Conservation (phyloP, 2,888 invertebrate genomes). For the Meganola albula region DNA sequence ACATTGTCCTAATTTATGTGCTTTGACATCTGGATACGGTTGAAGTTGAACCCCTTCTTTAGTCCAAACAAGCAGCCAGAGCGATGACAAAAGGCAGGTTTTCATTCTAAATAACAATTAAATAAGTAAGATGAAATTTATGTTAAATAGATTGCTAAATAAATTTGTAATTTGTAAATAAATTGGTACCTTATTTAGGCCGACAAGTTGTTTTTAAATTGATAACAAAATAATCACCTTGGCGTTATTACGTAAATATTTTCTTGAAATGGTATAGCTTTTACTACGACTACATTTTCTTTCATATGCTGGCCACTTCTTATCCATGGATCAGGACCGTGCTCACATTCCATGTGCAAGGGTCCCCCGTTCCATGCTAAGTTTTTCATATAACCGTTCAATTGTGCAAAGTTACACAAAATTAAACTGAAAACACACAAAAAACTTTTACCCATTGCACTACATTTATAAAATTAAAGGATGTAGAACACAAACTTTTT, state of each 20-base stretch:
- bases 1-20: constrained; percentile 81
- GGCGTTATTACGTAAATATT: constrained; percentile 78
- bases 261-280: constrained; percentile 75
- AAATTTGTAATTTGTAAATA: too few relatives aligned
- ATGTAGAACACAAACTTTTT: too few relatives aligned
- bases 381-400: constrained; percentile 41
- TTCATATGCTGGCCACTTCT: constrained; percentile 70
- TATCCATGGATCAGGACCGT: constrained; percentile 69
- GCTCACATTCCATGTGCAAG: constrained; percentile 61
- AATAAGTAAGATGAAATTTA: too few relatives aligned
- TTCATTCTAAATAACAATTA: constrained; percentile 65
- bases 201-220: too few relatives aligned
- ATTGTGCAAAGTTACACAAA: not conserved
- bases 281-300: constrained; percentile 79
- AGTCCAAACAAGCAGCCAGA: constrained; percentile 63
- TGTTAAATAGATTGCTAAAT: too few relatives aligned
- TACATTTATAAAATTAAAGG: too few relatives aligned
- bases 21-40: constrained; percentile 81
- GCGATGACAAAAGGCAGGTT: constrained; percentile 81
- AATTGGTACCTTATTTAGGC: too few relatives aligned
- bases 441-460: not conserved
- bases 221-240: too few relatives aligned
- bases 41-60: constrained; percentile 41
- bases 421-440: not conserved
- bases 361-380: constrained; percentile 65